Evolutionary conservation across 2,113 vertebrate species (phyloP).

Genomic region (Petaurus breviceps): DNA sequence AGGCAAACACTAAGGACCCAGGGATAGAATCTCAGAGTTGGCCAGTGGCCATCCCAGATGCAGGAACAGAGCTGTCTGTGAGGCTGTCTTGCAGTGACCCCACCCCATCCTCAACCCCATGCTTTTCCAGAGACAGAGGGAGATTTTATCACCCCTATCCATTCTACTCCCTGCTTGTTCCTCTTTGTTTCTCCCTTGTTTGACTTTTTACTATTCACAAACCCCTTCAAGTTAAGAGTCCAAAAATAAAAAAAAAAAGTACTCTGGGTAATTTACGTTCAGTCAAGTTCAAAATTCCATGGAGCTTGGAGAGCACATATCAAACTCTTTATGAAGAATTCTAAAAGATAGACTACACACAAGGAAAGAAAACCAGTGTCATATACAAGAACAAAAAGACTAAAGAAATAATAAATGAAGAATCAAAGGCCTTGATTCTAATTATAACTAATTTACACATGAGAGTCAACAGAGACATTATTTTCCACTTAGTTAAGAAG

Average conservation of each 20-base stretch:
- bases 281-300: background rate
- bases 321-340: background rate
- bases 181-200: background rate
- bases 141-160: background rate
- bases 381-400: background rate
- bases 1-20: background rate
- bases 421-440: background rate
- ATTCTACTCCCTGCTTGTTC: background rate
- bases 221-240: background rate
- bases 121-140: background rate
- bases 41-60: background rate
- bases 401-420: background rate
- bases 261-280: background rate
- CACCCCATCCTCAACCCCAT: background rate
- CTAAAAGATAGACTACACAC: background rate
- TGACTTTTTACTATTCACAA: background rate
- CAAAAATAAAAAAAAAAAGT: background rate
- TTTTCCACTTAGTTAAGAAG: background rate
- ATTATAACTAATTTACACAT: background rate
- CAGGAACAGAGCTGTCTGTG: background rate
- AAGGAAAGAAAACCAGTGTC: background rate
- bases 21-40: background rate
- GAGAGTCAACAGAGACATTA: background rate
- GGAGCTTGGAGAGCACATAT: background rate
- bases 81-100: background rate